Conservation (phyloP, 2,797 vertebrate genomes). For the Avahi laniger region DNA sequence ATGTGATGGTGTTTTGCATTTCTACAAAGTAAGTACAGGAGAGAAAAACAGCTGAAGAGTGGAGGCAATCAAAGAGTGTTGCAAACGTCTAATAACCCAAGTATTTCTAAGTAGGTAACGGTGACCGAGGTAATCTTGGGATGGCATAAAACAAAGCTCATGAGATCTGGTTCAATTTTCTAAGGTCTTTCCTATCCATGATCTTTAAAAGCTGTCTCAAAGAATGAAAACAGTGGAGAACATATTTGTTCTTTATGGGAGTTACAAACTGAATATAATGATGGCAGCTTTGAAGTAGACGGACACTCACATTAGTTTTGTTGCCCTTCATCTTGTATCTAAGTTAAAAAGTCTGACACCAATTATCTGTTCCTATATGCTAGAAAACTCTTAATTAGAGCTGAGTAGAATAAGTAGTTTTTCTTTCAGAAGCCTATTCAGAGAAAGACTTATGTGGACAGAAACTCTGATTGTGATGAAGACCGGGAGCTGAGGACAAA, state of each 20-base stretch:
- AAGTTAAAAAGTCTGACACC: neutral
- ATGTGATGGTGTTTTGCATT: neutral
- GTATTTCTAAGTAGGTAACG: neutral
- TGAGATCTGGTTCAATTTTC: neutral
- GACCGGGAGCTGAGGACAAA: conserved; percentile 29
- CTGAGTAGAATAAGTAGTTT: conserved; percentile 8
- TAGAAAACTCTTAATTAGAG: conserved; percentile 57
- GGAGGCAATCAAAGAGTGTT: neutral
- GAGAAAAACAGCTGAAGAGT: neutral
- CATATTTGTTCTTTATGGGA: neutral
- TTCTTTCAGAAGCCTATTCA: conserved; percentile 46
- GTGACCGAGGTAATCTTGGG: neutral
- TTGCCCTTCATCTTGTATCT: neutral
- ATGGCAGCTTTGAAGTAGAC: neutral
- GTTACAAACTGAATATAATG: neutral
- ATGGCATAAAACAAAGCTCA: neutral
- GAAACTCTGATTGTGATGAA: conserved; percentile 38
- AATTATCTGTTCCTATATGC: neutral
- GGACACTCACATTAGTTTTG: neutral
- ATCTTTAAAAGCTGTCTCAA: neutral
- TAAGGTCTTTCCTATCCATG: neutral
- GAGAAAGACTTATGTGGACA: conserved; percentile 6
- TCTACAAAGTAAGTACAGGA: neutral
- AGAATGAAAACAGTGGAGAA: neutral
- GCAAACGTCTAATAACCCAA: neutral